These are phyloP conservation scores for Dryococelus australis DNA, from an alignment of 2,888 invertebrate species.

Conservation along the genomic window DNA sequence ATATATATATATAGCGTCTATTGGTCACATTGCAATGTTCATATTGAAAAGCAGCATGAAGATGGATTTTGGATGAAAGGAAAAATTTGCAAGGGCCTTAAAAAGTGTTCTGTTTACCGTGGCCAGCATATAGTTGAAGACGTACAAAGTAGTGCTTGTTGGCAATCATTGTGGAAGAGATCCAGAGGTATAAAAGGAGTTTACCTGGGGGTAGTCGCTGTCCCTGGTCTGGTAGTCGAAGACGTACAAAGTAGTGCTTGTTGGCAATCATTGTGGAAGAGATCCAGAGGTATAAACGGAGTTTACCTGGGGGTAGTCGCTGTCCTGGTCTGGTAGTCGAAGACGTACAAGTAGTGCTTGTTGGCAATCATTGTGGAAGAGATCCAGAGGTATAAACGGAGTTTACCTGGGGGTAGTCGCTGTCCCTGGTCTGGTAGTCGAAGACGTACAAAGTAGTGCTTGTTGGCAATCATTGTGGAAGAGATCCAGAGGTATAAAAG, in stretches of 20 bases:
- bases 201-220: conserved; percentile 84
- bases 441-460: no score
- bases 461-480: neutral
- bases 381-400: conserved; percentile 43
- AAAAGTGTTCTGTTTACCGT: no score
- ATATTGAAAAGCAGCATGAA: no score
- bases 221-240: conserved; percentile 68
- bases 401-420: conserved; percentile 82
- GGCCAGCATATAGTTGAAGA: no score
- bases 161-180: neutral
- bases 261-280: conserved; percentile 11
- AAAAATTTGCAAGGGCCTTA: no score
- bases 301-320: conserved; percentile 82
- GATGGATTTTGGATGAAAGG: no score
- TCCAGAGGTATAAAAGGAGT: conserved; percentile 43
- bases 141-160: no score
- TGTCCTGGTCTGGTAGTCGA: conserved; percentile 70
- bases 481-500: no score
- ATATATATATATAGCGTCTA: no score
- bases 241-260: no score
- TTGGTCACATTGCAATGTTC: no score
- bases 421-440: conserved; percentile 70
- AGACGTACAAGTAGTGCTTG: no score
- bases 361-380: conserved; percentile 11
- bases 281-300: conserved; percentile 43